Evolutionary conservation across 2,888 invertebrate genomes (phyloP), one percentile per base, ranked within the genome.

Genomic region (Stenurella melanura): DNA sequence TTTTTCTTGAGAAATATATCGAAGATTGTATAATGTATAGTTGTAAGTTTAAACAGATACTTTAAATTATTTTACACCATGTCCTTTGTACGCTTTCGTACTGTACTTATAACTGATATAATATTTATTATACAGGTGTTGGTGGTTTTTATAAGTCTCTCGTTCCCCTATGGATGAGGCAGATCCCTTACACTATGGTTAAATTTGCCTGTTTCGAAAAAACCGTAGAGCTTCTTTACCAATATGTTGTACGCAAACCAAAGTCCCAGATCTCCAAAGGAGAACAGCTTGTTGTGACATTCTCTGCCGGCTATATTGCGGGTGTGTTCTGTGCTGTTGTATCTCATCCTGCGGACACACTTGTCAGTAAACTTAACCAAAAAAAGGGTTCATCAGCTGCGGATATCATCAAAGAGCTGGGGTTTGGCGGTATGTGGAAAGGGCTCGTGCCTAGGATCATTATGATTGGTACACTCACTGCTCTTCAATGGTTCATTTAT

Each of bases 131-230:
- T 74, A 1, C 19, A 85, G 85, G 99, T 74, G 87, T 97, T 67
- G 91, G 92, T 70, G 97, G 97, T 73, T 97, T 98, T 91, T 98
- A 98, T 93, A 98, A 98, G 83, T 85, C 86, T 73, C 91, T 99
- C 79, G 97, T 96, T 66, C 99, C 99, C 57, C 92, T 99, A 80
- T 99, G 99, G 99, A 95, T 96, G 90, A 92, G 99, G 85, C 99
- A 99, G 92, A 99, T 99, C 88, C 99, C 99, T 0, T 99, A 99
- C 93, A 99, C 99, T 83, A 99, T 99, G 99, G 99, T 99, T 98
- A 99, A 99, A 92, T 99, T 99, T 90, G 97, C 98, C 83, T 99
- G 98, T 92, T 99, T 99, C 90, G 99, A 99, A 90, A 94, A 96
- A 88, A 99, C 99, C 12, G 93, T 99, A 54, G 99, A 99, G 89